Conservation (phyloP, 2,113 vertebrate species). For the Oreochromis niloticus region DNA sequence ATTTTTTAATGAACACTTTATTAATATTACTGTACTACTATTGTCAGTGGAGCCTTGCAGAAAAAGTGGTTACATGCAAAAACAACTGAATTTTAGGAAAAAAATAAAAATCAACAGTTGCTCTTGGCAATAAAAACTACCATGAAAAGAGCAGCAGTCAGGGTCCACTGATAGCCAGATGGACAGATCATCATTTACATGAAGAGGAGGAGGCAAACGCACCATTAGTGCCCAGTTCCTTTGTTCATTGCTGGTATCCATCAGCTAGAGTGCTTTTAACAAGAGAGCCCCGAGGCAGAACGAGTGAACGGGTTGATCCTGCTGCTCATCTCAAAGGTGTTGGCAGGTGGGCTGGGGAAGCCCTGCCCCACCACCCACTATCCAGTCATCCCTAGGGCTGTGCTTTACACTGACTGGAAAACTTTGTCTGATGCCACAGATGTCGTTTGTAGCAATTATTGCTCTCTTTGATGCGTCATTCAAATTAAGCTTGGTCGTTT, state of each 20-base stretch:
- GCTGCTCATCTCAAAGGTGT: constrained; percentile 32
- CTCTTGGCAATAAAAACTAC: background rate
- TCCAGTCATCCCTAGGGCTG: background rate
- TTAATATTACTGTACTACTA: background rate
- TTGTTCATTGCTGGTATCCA: constrained; percentile 46
- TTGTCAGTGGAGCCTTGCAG: background rate
- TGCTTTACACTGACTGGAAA: background rate
- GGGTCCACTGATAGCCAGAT: constrained; percentile 35
- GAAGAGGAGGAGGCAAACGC: constrained; percentile 35
- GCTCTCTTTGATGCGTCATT: background rate
- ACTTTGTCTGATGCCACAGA: background rate
- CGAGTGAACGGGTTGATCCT: constrained; percentile 6
- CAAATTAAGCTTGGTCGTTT: background rate
- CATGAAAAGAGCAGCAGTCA: constrained; percentile 4
- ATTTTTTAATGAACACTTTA: background rate
- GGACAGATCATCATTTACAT: constrained; percentile 31
- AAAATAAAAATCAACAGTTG: background rate
- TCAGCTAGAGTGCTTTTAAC: constrained; percentile 49
- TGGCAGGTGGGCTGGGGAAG: constrained; percentile 41
- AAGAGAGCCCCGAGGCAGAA: constrained; percentile 26
- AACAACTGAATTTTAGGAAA: background rate
- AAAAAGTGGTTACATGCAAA: background rate
- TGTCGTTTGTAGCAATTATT: background rate
- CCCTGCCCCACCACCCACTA: background rate
- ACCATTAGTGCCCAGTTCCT: constrained; percentile 32